These are phyloP conservation scores for Drosophila formosana DNA, from an alignment of 2,888 invertebrate species.

Conservation along the genomic window DNA sequence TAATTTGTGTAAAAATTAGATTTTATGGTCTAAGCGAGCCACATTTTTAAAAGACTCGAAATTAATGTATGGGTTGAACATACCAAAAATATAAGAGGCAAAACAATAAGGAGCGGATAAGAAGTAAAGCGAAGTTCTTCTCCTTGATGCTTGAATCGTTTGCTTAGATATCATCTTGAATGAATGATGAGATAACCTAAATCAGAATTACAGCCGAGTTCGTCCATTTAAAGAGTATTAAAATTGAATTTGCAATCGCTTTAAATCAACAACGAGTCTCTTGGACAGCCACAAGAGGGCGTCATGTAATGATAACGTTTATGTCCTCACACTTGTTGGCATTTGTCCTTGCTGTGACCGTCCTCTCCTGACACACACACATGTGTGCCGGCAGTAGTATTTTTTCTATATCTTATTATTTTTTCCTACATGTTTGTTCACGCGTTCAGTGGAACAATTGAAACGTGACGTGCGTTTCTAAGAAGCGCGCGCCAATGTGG, in stretches of 20 bases:
- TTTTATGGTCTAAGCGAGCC: background rate
- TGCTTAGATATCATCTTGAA: background rate
- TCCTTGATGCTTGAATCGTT: background rate
- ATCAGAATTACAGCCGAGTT: background rate
- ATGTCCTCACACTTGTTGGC: conserved; percentile 66
- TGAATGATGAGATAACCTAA: background rate
- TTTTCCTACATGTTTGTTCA: conserved; percentile 62
- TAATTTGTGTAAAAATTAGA: conserved; percentile 1
- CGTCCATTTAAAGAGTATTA: background rate
- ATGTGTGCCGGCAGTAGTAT: conserved; percentile 25
- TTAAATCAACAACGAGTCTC: conserved; percentile 8
- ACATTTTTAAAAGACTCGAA: background rate
- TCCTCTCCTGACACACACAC: conserved; percentile 12
- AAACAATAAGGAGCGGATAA: background rate
- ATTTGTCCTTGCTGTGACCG: conserved; percentile 73
- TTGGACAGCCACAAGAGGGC: conserved; percentile 1
- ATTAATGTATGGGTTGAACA: background rate
- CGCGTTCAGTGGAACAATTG: conserved; percentile 69
- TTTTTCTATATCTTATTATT: conserved; percentile 60
- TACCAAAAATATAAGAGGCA: background rate
- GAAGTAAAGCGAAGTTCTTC: background rate
- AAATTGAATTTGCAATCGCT: conserved; percentile 11
- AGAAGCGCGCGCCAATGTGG: conserved; percentile 41
- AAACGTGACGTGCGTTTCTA: conserved; percentile 67
- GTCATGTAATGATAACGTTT: conserved; percentile 56